Percentiles rank a stretch among this genome's conserved stretches.
These are phyloP conservation scores for Percopsis omiscomaycus DNA, from an alignment of 2,797 vertebrate species.

Conservation along the genomic window DNA sequence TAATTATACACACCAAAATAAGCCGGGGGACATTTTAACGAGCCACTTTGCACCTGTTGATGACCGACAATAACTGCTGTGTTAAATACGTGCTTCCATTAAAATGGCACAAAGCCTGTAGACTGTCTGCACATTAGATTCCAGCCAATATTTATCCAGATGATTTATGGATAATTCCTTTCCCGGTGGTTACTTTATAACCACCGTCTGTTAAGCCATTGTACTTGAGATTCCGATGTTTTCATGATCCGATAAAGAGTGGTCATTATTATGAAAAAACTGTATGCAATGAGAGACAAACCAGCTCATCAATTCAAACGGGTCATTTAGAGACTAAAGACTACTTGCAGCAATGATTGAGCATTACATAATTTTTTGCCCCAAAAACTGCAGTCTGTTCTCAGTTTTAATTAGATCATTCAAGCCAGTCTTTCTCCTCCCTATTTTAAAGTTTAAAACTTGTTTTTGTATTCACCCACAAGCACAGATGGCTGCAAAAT, in stretches of 20 bases:
- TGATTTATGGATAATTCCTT: slow-evolving; percentile 35
- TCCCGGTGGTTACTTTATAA: slow-evolving; percentile 40
- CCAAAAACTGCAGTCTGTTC: too few species aligned
- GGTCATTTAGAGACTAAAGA: too few species aligned
- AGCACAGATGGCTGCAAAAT: slow-evolving; percentile 22
- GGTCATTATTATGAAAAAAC: background rate
- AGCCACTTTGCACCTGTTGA: slow-evolving; percentile 28
- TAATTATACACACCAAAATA: background rate
- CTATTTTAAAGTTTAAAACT: background rate
- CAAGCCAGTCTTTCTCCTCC: too few species aligned
- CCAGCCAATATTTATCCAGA: slow-evolving; percentile 49
- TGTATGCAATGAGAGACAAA: background rate
- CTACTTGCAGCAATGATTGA: too few species aligned
- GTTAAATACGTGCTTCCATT: slow-evolving; percentile 2
- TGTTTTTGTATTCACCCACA: slow-evolving; percentile 29
- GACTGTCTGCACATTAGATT: slow-evolving; percentile 23
- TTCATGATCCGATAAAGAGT: slow-evolving; percentile 18
- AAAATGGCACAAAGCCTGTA: slow-evolving; percentile 18
- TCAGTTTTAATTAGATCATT: too few species aligned
- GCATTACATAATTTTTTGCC: background rate
- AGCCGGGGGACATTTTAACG: slow-evolving; percentile 3
- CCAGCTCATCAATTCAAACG: background rate
- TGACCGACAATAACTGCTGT: slow-evolving; percentile 3
- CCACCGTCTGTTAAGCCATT: slow-evolving; percentile 13
- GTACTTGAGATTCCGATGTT: slow-evolving; percentile 17